Evolutionary conservation across 2,113 vertebrate species (phyloP), one percentile per base, ranked within the genome.

Genomic region (Toxostoma redivivum): DNA sequence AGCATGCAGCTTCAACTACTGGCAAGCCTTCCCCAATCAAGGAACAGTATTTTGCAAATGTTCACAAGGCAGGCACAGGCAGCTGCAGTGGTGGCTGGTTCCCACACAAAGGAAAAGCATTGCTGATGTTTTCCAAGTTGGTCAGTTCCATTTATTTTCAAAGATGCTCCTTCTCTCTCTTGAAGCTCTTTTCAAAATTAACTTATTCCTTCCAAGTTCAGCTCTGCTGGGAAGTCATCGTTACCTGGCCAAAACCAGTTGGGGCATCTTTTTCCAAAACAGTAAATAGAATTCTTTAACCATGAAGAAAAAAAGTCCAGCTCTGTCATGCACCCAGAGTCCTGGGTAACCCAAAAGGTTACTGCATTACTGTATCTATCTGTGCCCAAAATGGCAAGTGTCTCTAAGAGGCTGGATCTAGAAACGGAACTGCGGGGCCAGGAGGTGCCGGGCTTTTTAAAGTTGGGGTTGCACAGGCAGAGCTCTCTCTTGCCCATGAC

Each of bases 401-500:
- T 17, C 20, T 57, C 44, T 48, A 35, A 57, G 21, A 58, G 0
- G 0, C 21, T 42, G 33, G 25, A 35, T 42, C 25, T 4, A 3
- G 37, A 57, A 48, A 66, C 6, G 21, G 60, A 65, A 30, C 31
- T 0, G 0, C 2, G 1, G 24, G 16, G 12, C 30, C 8, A 2
- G 50, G 30, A 48, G 50, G 20, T n/a, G 25, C 42, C 0, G 0
- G 25, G 23, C 11, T 30, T 16, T 74, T 35, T 66, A n/a, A 57
- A 57, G 44, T 8, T 0, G 0, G 25, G 35, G 44, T 10, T 57
- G 24, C 2, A 2, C 24, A 65, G 51, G 44, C 35, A 66, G 71
- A 85, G 35, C 37, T 42, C 61, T 66, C 30, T 42, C 31, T 21
- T 40, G 51, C 30, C 20, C 2, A 0, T 3, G 12, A 42, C 25